Base-by-base conservation (phyloP, 2,797 vertebrate genomes). In the Dermochelys coriacea region DNA sequence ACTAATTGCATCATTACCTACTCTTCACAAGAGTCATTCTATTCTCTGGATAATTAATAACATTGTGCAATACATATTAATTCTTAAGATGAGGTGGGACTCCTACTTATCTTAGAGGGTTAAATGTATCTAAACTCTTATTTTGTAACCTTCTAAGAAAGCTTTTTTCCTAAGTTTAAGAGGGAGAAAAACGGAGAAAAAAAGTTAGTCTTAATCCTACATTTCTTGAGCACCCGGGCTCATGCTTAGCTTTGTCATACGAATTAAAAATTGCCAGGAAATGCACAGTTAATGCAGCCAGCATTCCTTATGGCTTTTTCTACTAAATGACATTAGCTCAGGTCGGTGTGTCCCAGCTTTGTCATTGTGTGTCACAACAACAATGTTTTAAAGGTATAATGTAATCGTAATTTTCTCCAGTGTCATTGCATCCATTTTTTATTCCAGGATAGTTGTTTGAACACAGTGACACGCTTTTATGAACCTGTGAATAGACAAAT, bases 301-400 rank as follows among this genome's bases (percentile, higher is more conserved):
- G 82, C 45, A 1, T 52, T 82, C 85, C 74, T 88, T 54, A 14
- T 37, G 29, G 34, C 6, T 93, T 93, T 93, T 74, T 59, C 90
- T 93, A 61, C 25, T 75, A 89, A 64, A 85, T 86, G 59, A 83
- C 0, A 0, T 18, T 92, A 89, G 81, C 57, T 87, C 81, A 91
- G 97, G 97, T 98, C 95, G 14, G 90, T 88, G 84, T 82, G 97
- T 15, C 94, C 95, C 93, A 91, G 85, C 82, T 93, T 82, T 91
- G 88, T 86, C 89, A 80, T 61, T 95, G 80, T 95, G 87, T 89
- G 61, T 57, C 77, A 51, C 37, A 27, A 41, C 31, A 50, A 80
- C 74, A 77, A 77, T 49, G 47, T 80, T 94, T 93, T 88, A 84
- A 45, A 94, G 89, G 51, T 50, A 54, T 86, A 85, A 82, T 90